These are phyloP conservation scores for Nematolebias whitei DNA, from an alignment of 2,113 vertebrate species.

Conservation along the genomic window DNA sequence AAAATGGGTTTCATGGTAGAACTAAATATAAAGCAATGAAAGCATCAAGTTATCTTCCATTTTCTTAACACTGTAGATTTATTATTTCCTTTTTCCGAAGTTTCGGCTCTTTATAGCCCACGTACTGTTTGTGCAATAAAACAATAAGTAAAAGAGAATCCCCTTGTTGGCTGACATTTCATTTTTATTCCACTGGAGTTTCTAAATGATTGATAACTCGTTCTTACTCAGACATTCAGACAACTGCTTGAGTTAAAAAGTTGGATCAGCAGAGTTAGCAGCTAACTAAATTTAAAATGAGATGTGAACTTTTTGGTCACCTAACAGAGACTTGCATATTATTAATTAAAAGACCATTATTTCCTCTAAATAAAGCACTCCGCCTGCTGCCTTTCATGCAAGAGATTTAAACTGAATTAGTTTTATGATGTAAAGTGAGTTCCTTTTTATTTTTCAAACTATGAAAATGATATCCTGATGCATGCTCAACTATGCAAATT, in stretches of 20 bases:
- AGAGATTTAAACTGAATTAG: no score
- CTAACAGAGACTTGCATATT: no score
- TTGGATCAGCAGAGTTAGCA: background rate
- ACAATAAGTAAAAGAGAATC: background rate
- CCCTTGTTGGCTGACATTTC: background rate
- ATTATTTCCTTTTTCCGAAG: background rate
- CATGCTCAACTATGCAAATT: no score
- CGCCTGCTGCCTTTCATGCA: no score
- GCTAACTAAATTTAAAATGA: background rate
- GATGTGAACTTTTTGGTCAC: background rate
- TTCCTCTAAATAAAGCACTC: no score
- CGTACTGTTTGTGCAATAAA: background rate
- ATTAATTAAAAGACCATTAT: no score
- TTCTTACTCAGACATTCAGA: background rate
- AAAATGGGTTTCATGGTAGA: slow-evolving; percentile 25
- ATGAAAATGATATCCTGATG: no score
- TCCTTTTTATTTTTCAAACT: no score
- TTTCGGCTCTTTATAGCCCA: background rate
- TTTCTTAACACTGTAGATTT: slow-evolving; percentile 4
- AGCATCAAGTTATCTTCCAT: background rate
- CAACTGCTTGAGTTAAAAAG: background rate
- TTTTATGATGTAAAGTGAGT: no score
- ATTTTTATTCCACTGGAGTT: background rate
- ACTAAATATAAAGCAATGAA: slow-evolving; percentile 22
- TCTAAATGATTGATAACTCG: background rate